Base-by-base conservation (phyloP, 2,797 vertebrate species). In the Cuculus canorus region DNA sequence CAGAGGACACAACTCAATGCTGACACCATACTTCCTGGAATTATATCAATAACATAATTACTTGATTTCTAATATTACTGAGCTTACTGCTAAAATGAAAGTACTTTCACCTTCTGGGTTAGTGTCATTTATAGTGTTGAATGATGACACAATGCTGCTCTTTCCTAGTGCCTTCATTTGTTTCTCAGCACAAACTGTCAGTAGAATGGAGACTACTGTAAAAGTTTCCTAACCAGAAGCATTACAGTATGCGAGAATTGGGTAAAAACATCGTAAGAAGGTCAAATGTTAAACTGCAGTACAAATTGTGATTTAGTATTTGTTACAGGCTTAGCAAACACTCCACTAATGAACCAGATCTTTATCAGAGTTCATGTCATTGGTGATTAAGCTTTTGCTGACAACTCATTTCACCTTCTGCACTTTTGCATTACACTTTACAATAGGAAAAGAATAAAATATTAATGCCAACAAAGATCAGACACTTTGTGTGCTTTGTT, bases 381-480 rank as follows among this genome's bases (percentile, higher is more conserved):
- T 77, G 72, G 77, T 94, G 84, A 97, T 96, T 92, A 97, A 94
- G 86, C 81, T 90, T 97, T 95, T 96, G 88, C 86, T 96, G 94
- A 97, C 89, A 97, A 96, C 79, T 96, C 82, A 92, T 95, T 97
- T 97, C 91, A 96, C 92, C 95, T 97, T 70, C 71, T 71, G 82
- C 79, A 95, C 77, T 90, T 97, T 73, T 82, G 61, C 35, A 88
- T 96, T 84, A 92, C 9, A 15, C 32, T 96, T 97, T 93, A 95
- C 41, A 97, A 91, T 63, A 83, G 28, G 27, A 88, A 97, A 96
- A 92, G 32, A 95, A 84, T 84, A 96, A 97, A 97, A 96, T 97
- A 97, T 91, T 96, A 97, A 95, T 88, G 93, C 53, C 52, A 96
- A 96, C 53, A 92, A 94, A 91, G 94, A 97, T 91, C 68, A 97